phyloP scores from a whole-genome alignment of 2,113 vertebrate species.

The Mus pahari region DNA sequence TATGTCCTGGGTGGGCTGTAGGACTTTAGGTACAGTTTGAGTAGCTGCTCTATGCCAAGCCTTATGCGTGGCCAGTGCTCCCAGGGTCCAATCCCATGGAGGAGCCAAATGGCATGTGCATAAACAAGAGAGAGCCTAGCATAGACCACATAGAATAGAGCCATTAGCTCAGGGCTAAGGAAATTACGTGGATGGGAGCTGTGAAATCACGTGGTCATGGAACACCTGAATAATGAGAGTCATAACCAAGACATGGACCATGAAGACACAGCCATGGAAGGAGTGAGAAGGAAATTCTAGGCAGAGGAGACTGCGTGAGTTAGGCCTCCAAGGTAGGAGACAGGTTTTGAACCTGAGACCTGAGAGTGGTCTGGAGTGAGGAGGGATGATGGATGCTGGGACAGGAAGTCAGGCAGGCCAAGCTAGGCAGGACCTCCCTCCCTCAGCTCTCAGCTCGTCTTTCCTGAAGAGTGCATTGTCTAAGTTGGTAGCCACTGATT shows the following conservation, averaged over 20 bases:
- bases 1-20: background rate
- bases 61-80: background rate
- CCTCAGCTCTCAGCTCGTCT: background rate
- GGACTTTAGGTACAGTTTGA: background rate
- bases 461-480: background rate
- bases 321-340: background rate
- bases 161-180: background rate
- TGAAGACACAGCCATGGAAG: background rate
- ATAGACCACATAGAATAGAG: fast-evolving
- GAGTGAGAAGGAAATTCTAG: background rate
- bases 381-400: background rate
- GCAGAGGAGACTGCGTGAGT: background rate
- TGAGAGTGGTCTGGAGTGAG: background rate
- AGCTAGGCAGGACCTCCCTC: background rate
- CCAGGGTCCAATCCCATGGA: background rate
- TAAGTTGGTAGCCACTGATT: background rate
- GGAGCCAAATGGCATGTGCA: fast-evolving
- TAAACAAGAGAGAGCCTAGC: background rate
- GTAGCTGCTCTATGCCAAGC: background rate
- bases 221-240: background rate
- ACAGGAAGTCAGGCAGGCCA: background rate
- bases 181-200: too few relatives aligned
- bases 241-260: background rate
- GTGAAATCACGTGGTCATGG: background rate
- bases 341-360: background rate